Conservation (phyloP, 2,797 vertebrate species). For the Pangasius macronema region DNA sequence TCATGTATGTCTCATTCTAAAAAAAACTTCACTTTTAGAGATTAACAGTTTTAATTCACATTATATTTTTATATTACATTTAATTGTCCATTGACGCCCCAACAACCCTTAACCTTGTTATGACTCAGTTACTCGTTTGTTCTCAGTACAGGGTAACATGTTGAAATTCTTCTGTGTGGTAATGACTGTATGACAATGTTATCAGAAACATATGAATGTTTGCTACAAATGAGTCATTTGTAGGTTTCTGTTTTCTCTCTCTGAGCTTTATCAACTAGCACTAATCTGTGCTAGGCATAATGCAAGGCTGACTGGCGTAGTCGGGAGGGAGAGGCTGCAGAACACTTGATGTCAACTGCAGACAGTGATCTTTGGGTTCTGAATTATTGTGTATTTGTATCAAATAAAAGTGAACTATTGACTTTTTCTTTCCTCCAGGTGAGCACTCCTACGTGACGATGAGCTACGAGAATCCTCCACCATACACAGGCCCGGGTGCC, state of each 20-base stretch:
- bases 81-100: background rate
- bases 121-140: background rate
- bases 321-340: background rate
- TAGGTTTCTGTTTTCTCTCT: background rate
- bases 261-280: background rate
- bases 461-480: slow-evolving; percentile 69
- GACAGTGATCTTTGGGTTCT: background rate
- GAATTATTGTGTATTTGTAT: background rate
- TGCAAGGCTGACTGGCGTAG: background rate
- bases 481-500: slow-evolving; percentile 61
- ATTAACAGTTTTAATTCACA: background rate
- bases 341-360: background rate
- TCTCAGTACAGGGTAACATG: background rate
- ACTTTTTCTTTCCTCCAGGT: slow-evolving; percentile 17
- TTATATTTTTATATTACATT: background rate
- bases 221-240: slow-evolving; percentile 12
- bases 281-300: background rate
- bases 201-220: slow-evolving; percentile 13
- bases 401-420: background rate
- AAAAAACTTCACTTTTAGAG: background rate
- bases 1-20: background rate
- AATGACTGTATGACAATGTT: background rate
- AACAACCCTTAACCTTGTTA: background rate
- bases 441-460: slow-evolving; percentile 54
- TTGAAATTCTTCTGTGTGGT: background rate